Percentiles rank a stretch among this genome's conserved stretches.
These are phyloP conservation scores for Podarcis siculus DNA, from an alignment of 2,797 vertebrate species.

Conservation along the genomic window DNA sequence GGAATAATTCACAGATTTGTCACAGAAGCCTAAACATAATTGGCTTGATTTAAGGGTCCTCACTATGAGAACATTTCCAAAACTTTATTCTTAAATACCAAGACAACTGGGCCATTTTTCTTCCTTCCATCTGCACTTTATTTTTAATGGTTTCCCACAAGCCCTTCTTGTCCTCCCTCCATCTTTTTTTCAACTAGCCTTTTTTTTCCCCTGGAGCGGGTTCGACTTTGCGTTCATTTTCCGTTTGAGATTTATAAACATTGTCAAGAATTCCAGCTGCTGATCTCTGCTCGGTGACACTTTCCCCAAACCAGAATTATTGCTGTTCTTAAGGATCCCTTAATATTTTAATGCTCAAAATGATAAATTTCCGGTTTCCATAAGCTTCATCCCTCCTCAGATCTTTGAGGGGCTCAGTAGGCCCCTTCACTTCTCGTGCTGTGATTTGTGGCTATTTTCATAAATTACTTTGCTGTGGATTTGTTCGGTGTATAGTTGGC, in stretches of 20 bases:
- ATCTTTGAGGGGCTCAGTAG: conserved; percentile 64
- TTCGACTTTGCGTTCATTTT: conserved; percentile 67
- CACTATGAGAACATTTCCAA: neutral
- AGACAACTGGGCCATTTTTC: neutral
- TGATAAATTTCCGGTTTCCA: conserved; percentile 80
- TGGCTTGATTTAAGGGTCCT: neutral
- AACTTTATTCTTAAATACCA: neutral
- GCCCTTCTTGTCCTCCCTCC: conserved; percentile 48
- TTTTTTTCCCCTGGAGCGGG: conserved; percentile 43
- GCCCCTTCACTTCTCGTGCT: conserved; percentile 41
- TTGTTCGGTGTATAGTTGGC: conserved; percentile 37
- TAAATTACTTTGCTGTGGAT: conserved; percentile 46
- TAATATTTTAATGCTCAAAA: conserved; percentile 81
- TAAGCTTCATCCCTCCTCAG: conserved; percentile 71
- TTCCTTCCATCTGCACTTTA: conserved; percentile 29
- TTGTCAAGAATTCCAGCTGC: conserved; percentile 75
- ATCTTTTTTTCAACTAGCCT: conserved; percentile 49
- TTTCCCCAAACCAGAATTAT: conserved; percentile 76
- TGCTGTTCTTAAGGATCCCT: conserved; percentile 78
- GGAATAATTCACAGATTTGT: neutral
- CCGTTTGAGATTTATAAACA: conserved; percentile 76
- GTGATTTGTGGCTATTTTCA: conserved; percentile 69
- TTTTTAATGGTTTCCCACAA: conserved; percentile 57
- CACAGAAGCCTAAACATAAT: neutral
- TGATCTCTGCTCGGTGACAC: conserved; percentile 76